Evolutionary conservation across 2,888 invertebrate genomes (phyloP), one percentile per base, ranked within the genome.

Genomic region (Lochmaea crataegi): DNA sequence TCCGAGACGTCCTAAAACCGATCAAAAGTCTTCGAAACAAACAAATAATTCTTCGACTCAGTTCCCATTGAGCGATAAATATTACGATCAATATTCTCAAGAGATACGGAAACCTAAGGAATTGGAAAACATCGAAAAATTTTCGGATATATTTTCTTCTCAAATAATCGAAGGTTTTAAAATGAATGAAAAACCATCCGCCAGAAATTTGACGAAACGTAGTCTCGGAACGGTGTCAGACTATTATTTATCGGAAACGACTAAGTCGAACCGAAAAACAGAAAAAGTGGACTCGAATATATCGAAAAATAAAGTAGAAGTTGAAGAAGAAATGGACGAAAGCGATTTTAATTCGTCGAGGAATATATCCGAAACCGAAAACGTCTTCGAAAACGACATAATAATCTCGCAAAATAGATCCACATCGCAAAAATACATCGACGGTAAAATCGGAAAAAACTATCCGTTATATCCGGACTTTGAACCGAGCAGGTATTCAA

Each of bases 31-130:
- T 53, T 22, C n/a, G 1, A 63, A 53, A 63, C 18, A 65, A 65
- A 12, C 65, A 4, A 14, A 10, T 22, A 45, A 9, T 14, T 48
- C 22, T 1, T 41, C 63, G 18, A 63, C 64, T 16, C 26, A 18
- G 4, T 73, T 77, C 18, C 74, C 76, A 3, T 65, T 77, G n/a
- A 57, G 72, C 38, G 77, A 77, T 64, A 76, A 61, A 61, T 73
- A 77, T 42, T 77, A 70, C 56, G 12, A 66, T 32, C 0, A 32
- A 38, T 0, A 42, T 22, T 32, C 58, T 32, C 22, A 42, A 61
- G 22, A 18, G 11, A 38, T 32, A 6, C 14, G 42, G 64, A 64
- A 70, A 75, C 6, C 70, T 1, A 57, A 12, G 14, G 48, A 68
- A 14, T n/a, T 45, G 7, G 67, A 68, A 32, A 51, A 32, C 16